A percentile compares a stretch with the other conserved stretches of the same genome.
Conservation (phyloP, 92 coral and sea anemone genomes). For the Epizoanthus illoricatus region DNA sequence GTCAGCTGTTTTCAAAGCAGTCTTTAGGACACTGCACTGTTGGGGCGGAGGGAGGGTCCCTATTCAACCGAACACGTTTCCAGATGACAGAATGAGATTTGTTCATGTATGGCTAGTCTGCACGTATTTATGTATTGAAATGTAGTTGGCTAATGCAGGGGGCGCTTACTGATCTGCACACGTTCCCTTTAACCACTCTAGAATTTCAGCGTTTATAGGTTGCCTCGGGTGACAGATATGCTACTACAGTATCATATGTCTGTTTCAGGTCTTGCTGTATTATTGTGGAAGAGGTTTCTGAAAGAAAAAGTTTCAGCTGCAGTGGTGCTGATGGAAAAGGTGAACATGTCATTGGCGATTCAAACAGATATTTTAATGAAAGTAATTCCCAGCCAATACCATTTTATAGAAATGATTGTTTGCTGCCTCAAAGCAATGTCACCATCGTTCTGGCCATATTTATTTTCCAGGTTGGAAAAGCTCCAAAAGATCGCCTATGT, state of each 20-base stretch:
- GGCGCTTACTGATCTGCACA: too few species aligned
- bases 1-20: too few species aligned
- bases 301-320: constrained; percentile 80
- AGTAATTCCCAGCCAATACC: not conserved
- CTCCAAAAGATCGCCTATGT: constrained; percentile 98
- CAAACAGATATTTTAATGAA: not conserved
- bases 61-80: too few species aligned
- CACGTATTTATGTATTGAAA: too few species aligned
- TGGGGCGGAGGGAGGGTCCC: too few species aligned
- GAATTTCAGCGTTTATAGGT: too few species aligned
- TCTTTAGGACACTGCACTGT: too few species aligned
- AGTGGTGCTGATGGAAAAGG: constrained; percentile 90
- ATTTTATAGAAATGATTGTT: not conserved
- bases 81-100: too few species aligned
- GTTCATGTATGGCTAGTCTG: too few species aligned
- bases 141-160: too few species aligned
- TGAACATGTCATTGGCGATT: constrained; percentile 13
- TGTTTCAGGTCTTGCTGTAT: constrained; percentile 69
- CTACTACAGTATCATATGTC: not conserved
- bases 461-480: constrained; percentile 91
- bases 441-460: not conserved
- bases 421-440: not conserved
- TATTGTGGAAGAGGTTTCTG: constrained; percentile 78
- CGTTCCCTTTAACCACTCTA: too few species aligned
- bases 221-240: not conserved